Evolutionary conservation across 2,113 vertebrate genomes (phyloP), one percentile per base, ranked within the genome.

Genomic region (Seriola dumerili): DNA sequence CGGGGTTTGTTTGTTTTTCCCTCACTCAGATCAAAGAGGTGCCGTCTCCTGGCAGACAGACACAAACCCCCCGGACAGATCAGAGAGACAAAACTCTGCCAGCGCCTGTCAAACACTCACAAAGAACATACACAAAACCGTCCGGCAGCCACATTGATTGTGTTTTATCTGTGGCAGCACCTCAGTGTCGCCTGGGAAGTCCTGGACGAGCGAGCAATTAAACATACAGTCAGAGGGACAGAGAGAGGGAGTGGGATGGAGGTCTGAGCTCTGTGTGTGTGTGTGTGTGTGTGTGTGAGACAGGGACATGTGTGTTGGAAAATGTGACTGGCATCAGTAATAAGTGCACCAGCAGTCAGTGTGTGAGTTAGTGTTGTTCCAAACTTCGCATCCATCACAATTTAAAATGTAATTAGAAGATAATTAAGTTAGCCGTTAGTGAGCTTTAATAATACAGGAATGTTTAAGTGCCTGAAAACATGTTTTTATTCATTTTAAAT

Each of bases 131-230:
- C 34, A 36, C 4, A 36, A 36, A 36, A 4, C 34, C 34, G 6
- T 4, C 34, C 5, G 4, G 34, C 34, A 36, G 34, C 34, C 4
- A 5, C 34, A 57, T 10, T 38, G 58, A 62, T 34, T 23, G 57
- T 10, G 23, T 50, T 62, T 63, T 17, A 63, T 74, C 58, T n/a
- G 8, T 36, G 48, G 75, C 44, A 40, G 73, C 52, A 58, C 4
- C 36, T n/a, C 69, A 11, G 70, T 34, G 57, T 74, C 72, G 50
- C 44, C 58, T 50, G 72, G 72, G 72, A 74, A 8, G 54, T 29
- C 16, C 40, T 72, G 71, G 17, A n/a, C 17, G 10, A 42, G 48
- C 5, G 4, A 76, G 9, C 59, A 65, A 40, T 76, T 55, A 50
- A 50, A 65, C 17, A 23, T 40, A 32, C 46, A 50, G 16, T 10